Conservation (phyloP, 2,797 vertebrate species). For the Hydrophis major region DNA sequence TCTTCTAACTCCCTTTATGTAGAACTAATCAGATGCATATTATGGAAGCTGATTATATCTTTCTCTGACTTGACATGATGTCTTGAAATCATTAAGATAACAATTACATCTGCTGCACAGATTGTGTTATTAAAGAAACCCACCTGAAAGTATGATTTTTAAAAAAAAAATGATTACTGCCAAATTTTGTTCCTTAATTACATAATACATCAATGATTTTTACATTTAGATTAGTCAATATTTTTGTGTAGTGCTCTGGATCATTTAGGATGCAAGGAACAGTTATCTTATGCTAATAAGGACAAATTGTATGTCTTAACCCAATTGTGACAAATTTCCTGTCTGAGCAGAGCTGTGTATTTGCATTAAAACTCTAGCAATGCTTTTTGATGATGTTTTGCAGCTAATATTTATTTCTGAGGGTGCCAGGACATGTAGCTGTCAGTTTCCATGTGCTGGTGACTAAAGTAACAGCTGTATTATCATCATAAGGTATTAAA, state of each 20-base stretch:
- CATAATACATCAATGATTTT: slow-evolving; percentile 64
- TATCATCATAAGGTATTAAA: slow-evolving; percentile 19
- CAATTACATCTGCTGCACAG: slow-evolving; percentile 44
- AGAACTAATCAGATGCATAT: slow-evolving; percentile 31
- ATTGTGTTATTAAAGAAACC: slow-evolving; percentile 56
- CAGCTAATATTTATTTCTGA: slow-evolving; percentile 26
- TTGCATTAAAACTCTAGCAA: slow-evolving; percentile 15
- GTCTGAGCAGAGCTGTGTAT: background rate
- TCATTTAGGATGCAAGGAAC: slow-evolving; percentile 62
- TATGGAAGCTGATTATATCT: slow-evolving; percentile 36
- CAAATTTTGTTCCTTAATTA: slow-evolving; percentile 64
- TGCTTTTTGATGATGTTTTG: slow-evolving; percentile 18
- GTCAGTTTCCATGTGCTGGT: background rate
- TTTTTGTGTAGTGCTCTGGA: slow-evolving; percentile 57
- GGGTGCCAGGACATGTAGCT: slow-evolving; percentile 19
- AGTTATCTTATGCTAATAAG: slow-evolving; percentile 48
- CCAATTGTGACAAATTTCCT: slow-evolving; percentile 26
- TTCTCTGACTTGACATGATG: slow-evolving; percentile 42
- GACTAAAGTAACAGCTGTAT: background rate
- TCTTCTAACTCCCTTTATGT: slow-evolving; percentile 25
- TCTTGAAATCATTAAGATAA: slow-evolving; percentile 56
- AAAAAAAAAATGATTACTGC: slow-evolving; percentile 58
- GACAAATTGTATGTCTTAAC: slow-evolving; percentile 18
- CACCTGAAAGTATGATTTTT: slow-evolving; percentile 58
- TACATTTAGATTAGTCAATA: slow-evolving; percentile 64